Base-by-base conservation (phyloP, 2,888 invertebrate species). In the Microdon myrmicae region DNA sequence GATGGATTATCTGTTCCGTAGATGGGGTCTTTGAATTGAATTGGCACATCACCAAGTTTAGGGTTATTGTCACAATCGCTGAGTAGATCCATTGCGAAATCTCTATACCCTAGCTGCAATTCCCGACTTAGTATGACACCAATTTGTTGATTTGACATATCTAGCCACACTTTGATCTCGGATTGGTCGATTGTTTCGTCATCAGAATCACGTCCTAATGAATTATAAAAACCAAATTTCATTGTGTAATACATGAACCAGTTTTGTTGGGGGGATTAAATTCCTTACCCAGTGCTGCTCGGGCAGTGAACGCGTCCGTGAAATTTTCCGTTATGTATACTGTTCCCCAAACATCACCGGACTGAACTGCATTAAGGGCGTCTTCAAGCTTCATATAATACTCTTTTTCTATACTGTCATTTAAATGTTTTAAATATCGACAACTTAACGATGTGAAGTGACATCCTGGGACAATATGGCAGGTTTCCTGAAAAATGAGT, bases 121-220 rank as follows among this genome's bases (percentile, higher is more conserved):
- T 92, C 91, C 58, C 93, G 81, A 78, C 93, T 92, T 35, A 96
- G 82, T 84, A 94, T 91, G 71, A 94, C 85, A 0, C 93, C 92
- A 71, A 96, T 94, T 82, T 96, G 95, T 77, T 96, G 94, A 86
- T 95, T 96, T 70, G 94, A 92, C 90, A 94, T 92, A 78, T 95
- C 95, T 54, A 94, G 85, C 90, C 92, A 92, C 43, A 94, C 91
- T 73, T 91, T 85, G 56, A 94, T 87, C 76, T 93, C 93, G 34
- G 93, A 94, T 67, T 90, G 90, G 68, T 90, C 88, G 45, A 94
- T 84, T 0, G 92, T 93, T 70, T 94, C 93, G 59, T 92, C 89
- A 73, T 94, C 93, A 0, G 92, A 87, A 14, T 91, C 90, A 71
- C 89, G 88, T 28, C 86, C 85, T 85, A 74, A 20, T 19, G 3